phyloP scores from a whole-genome alignment of 1,140 invertebrate species.

The Sarcophaga bullata region DNA sequence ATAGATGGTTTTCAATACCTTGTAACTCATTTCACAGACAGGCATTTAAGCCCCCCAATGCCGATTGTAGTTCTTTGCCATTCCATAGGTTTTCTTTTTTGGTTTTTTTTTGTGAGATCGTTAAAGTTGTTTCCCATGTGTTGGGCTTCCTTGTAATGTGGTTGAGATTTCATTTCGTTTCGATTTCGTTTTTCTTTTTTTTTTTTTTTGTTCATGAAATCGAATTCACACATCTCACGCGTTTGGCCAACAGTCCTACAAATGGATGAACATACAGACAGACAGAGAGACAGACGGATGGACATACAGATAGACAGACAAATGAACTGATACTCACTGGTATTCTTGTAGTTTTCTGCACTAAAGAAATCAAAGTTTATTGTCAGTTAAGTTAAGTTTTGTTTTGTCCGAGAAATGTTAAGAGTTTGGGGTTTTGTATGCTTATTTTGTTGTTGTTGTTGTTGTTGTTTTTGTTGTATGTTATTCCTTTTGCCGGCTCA shows the following conservation, averaged over 20 bases:
- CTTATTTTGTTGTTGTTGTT: background rate
- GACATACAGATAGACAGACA: background rate
- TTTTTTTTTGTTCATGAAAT: background rate
- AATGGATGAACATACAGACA: background rate
- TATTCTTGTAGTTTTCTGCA: background rate
- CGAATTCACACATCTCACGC: conserved; percentile 23
- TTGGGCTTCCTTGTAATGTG: conserved; percentile 25
- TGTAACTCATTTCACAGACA: no score
- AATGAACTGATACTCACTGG: background rate
- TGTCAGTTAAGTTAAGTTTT: background rate
- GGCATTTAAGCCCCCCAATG: no score
- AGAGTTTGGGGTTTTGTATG: no score
- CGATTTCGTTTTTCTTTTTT: background rate
- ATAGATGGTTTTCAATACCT: no score
- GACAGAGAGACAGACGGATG: background rate
- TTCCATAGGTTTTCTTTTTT: no score
- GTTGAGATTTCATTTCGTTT: background rate
- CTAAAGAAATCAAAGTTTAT: conserved; percentile 5
- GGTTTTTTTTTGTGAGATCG: background rate
- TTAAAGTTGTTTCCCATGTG: conserved; percentile 20
- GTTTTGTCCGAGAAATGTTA: no score
- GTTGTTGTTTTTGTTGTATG: background rate
- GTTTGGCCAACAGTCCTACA: conserved; percentile 2
- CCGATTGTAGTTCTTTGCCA: no score
- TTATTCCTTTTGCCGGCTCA: conserved; percentile 5